Evolutionary conservation across 2,797 vertebrate species (phyloP).

Genomic region (Acanthornis magna): DNA sequence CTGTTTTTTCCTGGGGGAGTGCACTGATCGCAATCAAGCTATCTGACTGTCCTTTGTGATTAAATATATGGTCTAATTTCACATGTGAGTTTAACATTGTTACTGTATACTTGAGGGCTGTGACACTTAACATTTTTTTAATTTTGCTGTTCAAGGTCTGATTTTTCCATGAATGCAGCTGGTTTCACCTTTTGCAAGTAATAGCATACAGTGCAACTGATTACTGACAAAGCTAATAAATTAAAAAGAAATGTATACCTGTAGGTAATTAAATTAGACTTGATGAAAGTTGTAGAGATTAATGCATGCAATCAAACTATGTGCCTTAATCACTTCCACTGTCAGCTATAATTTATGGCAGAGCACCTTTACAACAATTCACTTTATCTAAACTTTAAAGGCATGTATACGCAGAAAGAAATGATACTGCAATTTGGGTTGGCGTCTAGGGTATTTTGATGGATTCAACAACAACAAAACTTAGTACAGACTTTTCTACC

Average conservation of each 20-base stretch:
- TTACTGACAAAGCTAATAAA: constrained; percentile 65
- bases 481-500: background rate
- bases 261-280: constrained; percentile 65
- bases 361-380: constrained; percentile 24
- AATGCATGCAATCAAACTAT: constrained; percentile 65
- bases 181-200: background rate
- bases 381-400: constrained; percentile 42
- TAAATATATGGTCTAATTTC: background rate
- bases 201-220: constrained; percentile 7
- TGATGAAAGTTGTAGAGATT: constrained; percentile 58
- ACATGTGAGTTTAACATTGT: background rate
- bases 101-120: background rate
- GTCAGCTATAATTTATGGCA: constrained; percentile 62
- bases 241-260: constrained; percentile 60
- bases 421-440: background rate
- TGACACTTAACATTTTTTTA: background rate
- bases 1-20: background rate
- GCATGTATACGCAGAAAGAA: background rate
- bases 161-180: background rate
- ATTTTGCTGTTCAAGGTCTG: background rate
- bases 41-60: background rate
- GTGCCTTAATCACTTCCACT: constrained; percentile 65
- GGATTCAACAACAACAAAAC: background rate
- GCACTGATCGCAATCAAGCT: background rate
- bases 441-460: background rate